Conservation (phyloP, 2,888 invertebrate genomes). For the Drosophila emarginata region DNA sequence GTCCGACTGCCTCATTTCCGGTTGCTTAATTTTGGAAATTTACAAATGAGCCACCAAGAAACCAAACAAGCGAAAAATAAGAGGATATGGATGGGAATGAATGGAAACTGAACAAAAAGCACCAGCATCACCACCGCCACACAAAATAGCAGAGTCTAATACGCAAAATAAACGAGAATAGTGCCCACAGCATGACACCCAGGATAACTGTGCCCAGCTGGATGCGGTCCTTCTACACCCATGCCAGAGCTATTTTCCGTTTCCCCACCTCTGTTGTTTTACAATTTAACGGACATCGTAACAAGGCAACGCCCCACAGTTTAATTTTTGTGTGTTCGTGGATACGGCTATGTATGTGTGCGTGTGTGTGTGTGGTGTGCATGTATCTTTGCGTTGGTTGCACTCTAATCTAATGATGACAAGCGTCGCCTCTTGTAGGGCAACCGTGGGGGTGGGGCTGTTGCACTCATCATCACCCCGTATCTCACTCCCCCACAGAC, state of each 20-base stretch:
- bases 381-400: conserved; percentile 32
- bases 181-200: conserved; percentile 67
- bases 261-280: conserved; percentile 59
- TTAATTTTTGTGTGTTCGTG: conserved; percentile 50
- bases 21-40: conserved; percentile 76
- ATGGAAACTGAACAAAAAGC: conserved; percentile 64
- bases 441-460: conserved; percentile 17
- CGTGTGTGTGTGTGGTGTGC: conserved; percentile 21
- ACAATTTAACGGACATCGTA: conserved; percentile 77
- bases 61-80: conserved; percentile 75
- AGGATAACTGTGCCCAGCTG: conserved; percentile 53
- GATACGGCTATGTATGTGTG: conserved; percentile 10
- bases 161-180: conserved; percentile 72
- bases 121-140: conserved; percentile 8
- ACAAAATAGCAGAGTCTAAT: conserved; percentile 76
- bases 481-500: neutral
- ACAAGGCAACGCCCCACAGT: conserved; percentile 67
- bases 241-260: neutral
- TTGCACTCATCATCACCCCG: conserved; percentile 4
- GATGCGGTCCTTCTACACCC: conserved; percentile 30
- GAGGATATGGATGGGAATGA: conserved; percentile 43
- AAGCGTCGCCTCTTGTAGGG: conserved; percentile 52
- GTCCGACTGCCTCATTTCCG: conserved; percentile 71
- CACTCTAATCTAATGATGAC: conserved; percentile 77
- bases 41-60: conserved; percentile 74